Conservation (phyloP, 2,113 vertebrate species). For the Raja brachyura region DNA sequence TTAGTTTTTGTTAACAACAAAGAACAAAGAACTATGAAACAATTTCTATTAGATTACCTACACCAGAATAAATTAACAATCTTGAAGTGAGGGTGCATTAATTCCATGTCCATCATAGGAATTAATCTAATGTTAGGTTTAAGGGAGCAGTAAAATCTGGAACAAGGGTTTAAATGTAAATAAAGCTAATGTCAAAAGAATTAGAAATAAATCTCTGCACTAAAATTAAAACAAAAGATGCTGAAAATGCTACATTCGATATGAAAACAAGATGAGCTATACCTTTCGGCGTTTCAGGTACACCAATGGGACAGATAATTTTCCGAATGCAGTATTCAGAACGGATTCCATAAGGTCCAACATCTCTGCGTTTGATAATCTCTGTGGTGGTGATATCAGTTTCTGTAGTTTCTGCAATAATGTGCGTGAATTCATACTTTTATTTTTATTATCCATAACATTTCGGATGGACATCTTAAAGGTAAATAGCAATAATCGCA, state of each 20-base stretch:
- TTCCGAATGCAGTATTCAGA: conserved; percentile 97
- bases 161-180: background rate
- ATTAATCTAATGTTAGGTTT: background rate
- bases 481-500: background rate
- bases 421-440: background rate
- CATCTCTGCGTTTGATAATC: conserved; percentile 94
- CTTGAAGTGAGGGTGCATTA: background rate
- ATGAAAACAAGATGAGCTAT: conserved; percentile 34
- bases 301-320: conserved; percentile 96
- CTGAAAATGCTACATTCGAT: background rate
- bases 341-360: conserved; percentile 89
- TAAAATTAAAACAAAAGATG: background rate
- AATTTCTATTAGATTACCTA: background rate
- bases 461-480: background rate
- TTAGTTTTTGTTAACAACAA: background rate
- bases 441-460: background rate
- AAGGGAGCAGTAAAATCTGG: background rate
- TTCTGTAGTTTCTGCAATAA: conserved; percentile 82
- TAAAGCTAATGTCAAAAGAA: background rate
- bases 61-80: background rate
- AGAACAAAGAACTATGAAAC: background rate
- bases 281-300: conserved; percentile 96
- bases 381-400: conserved; percentile 97
- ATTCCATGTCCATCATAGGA: background rate
- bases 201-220: background rate